A percentile compares a stretch with the other conserved stretches of the same genome.
Conservation (phyloP, 2,888 invertebrate species). For the Mimas tiliae region DNA sequence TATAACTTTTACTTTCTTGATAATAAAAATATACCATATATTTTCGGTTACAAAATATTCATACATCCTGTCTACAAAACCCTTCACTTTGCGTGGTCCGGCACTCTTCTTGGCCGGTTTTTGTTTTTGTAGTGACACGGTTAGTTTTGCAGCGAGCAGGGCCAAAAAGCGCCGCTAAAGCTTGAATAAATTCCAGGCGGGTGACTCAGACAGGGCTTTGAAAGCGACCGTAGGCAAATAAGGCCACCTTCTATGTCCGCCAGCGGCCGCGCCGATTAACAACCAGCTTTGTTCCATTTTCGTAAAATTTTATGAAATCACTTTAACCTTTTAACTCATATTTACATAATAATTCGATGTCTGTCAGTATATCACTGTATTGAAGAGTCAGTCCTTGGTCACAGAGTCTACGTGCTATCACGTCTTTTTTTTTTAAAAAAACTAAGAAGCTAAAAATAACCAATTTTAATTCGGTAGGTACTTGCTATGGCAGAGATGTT, state of each 20-base stretch:
- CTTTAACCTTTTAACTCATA: not conserved
- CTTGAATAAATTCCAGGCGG: constrained; percentile 46
- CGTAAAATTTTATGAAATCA: constrained; percentile 1
- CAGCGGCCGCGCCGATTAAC: constrained; percentile 9
- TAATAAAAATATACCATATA: no score
- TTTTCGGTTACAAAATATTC: no score
- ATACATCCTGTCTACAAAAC: no score
- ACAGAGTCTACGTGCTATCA: no score
- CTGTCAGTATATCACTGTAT: not conserved
- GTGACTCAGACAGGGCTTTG: constrained; percentile 46
- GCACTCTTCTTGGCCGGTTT: no score
- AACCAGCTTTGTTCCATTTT: not conserved
- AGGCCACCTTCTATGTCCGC: constrained; percentile 34
- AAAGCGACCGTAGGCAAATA: constrained; percentile 39
- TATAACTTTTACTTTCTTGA: no score
- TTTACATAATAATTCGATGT: no score
- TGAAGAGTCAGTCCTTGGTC: not conserved
- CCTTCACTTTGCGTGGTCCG: no score
- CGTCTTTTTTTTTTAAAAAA: no score
- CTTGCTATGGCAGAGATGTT: no score
- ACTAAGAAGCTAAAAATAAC: no score
- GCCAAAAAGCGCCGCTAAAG: constrained; percentile 40
- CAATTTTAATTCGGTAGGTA: no score
- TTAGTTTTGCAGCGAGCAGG: constrained; percentile 26
- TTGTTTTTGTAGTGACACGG: not conserved